phyloP scores from a whole-genome alignment of 2,113 vertebrate genomes.

The Phalacrocorax pelagicus region DNA sequence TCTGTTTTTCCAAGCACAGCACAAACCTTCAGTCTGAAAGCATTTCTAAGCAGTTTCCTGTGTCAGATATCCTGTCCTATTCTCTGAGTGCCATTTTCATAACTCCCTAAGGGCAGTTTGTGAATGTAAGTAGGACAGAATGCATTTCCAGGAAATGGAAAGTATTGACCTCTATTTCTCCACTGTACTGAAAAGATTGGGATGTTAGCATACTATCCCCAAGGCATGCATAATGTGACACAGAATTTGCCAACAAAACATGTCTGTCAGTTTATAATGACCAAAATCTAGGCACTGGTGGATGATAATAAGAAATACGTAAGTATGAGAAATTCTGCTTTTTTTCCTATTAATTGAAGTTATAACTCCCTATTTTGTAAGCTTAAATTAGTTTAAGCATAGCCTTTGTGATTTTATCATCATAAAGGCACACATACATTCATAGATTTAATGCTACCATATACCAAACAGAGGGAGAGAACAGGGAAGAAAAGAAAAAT shows the following conservation, averaged over 20 bases:
- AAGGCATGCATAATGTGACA: slow-evolving; percentile 10
- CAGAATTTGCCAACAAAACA: neutral
- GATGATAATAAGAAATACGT: neutral
- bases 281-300: neutral
- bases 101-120: slow-evolving; percentile 49
- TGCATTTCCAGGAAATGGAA: slow-evolving; percentile 66
- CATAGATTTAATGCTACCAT: neutral
- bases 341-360: neutral
- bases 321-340: neutral
- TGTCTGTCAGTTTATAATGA: neutral
- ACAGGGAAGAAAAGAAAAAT: neutral
- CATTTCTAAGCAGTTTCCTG: slow-evolving; percentile 56
- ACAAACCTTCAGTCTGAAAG: slow-evolving; percentile 34
- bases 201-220: neutral
- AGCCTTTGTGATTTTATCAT: neutral
- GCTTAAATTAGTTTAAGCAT: neutral
- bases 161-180: slow-evolving; percentile 54
- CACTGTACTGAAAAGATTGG: neutral
- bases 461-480: neutral
- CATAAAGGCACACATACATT: neutral
- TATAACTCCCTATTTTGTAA: neutral
- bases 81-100: slow-evolving; percentile 43
- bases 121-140: slow-evolving; percentile 51
- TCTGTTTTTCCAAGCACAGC: slow-evolving; percentile 28
- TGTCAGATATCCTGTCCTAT: slow-evolving; percentile 54